Evolutionary conservation across 2,113 vertebrate species (phyloP).

Genomic region (Lamprologus tigripictilis): DNA sequence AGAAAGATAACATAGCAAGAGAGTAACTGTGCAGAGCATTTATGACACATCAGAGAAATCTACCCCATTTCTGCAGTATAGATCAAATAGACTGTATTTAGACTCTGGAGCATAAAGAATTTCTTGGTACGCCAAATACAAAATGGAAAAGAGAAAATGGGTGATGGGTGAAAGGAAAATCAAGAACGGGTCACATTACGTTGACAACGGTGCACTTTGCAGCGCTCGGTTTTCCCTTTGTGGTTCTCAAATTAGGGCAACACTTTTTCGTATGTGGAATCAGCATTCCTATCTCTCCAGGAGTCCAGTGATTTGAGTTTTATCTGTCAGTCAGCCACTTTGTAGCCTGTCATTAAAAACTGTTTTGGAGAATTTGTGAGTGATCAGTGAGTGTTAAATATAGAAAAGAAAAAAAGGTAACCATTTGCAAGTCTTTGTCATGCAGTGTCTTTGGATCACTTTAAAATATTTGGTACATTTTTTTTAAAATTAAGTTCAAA

Average conservation of each 20-base stretch:
- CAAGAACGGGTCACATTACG: background rate
- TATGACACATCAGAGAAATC: background rate
- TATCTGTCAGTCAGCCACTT: background rate
- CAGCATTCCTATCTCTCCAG: background rate
- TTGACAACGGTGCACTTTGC: background rate
- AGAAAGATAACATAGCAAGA: background rate
- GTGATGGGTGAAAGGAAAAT: background rate
- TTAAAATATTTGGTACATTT: background rate
- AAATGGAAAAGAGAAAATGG: background rate
- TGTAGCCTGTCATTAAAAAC: background rate
- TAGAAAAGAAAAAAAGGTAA: background rate
- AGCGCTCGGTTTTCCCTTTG: background rate
- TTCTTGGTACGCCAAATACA: background rate
- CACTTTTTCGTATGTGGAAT: background rate
- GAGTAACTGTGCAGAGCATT: background rate
- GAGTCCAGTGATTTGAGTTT: background rate
- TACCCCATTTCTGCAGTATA: background rate
- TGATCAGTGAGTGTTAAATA: background rate
- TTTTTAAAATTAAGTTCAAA: background rate
- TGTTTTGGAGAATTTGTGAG: background rate
- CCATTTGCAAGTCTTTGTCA: background rate
- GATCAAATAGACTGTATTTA: slow-evolving; percentile 50
- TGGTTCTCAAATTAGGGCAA: background rate
- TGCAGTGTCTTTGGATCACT: background rate
- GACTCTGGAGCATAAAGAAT: background rate